Percentiles rank a stretch among this genome's conserved stretches.
Evolutionary conservation across 35 echinoderm and acorn worm genomes (phyloP).

Genomic region (Stichopus chloronotus): DNA sequence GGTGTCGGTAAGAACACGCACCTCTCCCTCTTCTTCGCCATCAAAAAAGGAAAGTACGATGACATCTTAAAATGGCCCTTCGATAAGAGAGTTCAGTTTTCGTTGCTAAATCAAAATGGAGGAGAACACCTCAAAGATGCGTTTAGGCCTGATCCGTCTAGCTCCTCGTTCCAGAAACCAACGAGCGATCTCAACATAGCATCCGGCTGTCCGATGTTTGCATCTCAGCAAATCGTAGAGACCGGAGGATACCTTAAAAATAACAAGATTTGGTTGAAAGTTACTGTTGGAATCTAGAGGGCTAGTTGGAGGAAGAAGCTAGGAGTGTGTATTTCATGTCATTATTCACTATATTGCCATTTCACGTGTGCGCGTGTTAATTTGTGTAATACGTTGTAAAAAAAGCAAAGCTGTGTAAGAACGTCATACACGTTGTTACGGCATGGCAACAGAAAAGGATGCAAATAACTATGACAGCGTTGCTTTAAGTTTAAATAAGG

Average conservation of each 20-base stretch:
- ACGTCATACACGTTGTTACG: no score
- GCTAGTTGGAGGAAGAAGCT: no score
- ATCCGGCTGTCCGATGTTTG: conserved; percentile 76
- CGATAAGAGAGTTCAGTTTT: conserved; percentile 65
- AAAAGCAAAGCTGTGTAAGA: no score
- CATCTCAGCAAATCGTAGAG: conserved; percentile 10
- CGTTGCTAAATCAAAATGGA: conserved; percentile 56
- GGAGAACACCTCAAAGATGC: conserved; percentile 59
- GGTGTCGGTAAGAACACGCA: conserved; percentile 63
- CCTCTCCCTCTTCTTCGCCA: conserved; percentile 75
- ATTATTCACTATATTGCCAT: neutral
- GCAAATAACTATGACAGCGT: no score
- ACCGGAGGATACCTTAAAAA: conserved; percentile 13
- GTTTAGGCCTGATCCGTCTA: conserved; percentile 76
- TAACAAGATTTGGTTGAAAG: conserved; percentile 26
- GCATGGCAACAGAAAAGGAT: no score
- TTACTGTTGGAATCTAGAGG: neutral
- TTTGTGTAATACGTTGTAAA: neutral
- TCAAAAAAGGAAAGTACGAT: conserved; percentile 73
- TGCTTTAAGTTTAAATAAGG: no score
- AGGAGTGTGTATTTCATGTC: neutral
- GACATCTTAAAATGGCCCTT: conserved; percentile 74
- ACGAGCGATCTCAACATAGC: conserved; percentile 69
- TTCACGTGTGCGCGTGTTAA: neutral
- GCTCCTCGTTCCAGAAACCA: conserved; percentile 80